phyloP scores from a whole-genome alignment of 2,888 invertebrate genomes.

The Hesperia comma region DNA sequence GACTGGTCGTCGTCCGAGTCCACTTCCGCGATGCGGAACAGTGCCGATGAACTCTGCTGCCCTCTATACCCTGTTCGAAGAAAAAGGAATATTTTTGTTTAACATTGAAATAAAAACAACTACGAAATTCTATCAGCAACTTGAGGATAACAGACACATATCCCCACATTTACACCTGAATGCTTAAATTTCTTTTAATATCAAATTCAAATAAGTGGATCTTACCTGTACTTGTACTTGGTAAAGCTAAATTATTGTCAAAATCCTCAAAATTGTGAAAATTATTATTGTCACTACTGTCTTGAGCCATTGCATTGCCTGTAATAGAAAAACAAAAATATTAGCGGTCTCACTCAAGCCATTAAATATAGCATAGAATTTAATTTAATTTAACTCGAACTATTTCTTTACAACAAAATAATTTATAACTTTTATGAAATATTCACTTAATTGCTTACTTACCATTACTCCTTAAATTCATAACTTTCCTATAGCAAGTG shows the following conservation, averaged over 20 bases:
- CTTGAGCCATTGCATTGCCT: conserved; percentile 60
- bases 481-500: conserved; percentile 68
- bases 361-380: too few species aligned
- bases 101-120: not conserved
- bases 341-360: not conserved
- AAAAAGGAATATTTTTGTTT: not conserved
- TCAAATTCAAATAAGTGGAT: conserved; percentile 5
- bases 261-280: conserved; percentile 59
- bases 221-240: conserved; percentile 87
- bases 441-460: conserved; percentile 48
- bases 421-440: too few species aligned
- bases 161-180: too few species aligned
- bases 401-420: too few species aligned
- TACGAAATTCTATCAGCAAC: too few species aligned
- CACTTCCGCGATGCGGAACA: conserved; percentile 82
- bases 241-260: conserved; percentile 82
- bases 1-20: conserved; percentile 87
- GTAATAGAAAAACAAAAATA: conserved; percentile 46
- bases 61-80: conserved; percentile 70
- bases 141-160: too few species aligned
- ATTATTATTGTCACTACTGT: conserved; percentile 66
- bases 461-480: conserved; percentile 71
- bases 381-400: too few species aligned
- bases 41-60: conserved; percentile 69
- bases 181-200: too few species aligned